A percentile compares a stretch with the other conserved stretches of the same genome.
phyloP scores from a whole-genome alignment of 2,888 invertebrate species.

The Lymantria monacha region DNA sequence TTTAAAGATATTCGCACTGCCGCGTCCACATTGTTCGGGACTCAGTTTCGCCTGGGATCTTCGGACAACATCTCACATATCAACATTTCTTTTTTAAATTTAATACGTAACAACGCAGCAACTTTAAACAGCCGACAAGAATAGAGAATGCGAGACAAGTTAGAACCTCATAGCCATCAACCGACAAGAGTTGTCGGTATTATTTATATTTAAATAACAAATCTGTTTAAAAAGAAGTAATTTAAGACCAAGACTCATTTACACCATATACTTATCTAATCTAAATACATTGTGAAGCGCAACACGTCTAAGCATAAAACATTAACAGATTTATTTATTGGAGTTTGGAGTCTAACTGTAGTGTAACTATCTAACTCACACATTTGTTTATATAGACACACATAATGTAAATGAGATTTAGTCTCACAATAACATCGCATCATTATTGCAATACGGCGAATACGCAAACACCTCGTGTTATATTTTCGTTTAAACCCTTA shows the following conservation, averaged over 20 bases:
- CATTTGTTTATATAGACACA: slow-evolving; percentile 31
- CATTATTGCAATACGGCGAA: slow-evolving; percentile 21
- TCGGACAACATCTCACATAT: slow-evolving; percentile 15
- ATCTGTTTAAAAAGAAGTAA: slow-evolving; percentile 15
- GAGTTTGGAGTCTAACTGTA: slow-evolving; percentile 28
- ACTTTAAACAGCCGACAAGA: slow-evolving; percentile 21
- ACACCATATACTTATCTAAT: slow-evolving; percentile 32
- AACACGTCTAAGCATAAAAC: slow-evolving; percentile 27
- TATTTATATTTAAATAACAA: slow-evolving; percentile 18
- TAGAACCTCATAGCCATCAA: slow-evolving; percentile 13
- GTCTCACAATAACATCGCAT: slow-evolving; percentile 21
- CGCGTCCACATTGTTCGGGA: slow-evolving; percentile 2
- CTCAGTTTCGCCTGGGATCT: slow-evolving; percentile 7
- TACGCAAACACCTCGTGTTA: slow-evolving; percentile 11
- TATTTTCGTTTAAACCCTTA: neutral
- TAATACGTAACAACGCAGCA: slow-evolving; percentile 21
- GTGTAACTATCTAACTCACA: slow-evolving; percentile 21
- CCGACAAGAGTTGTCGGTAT: slow-evolving; percentile 13
- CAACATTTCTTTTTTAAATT: slow-evolving; percentile 16
- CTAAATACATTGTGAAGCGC: slow-evolving; percentile 29
- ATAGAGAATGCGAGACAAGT: slow-evolving; percentile 18
- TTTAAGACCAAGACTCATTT: slow-evolving; percentile 34
- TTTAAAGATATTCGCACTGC: slow-evolving; percentile 4
- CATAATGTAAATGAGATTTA: slow-evolving; percentile 39
- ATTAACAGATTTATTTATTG: slow-evolving; percentile 18